phyloP scores from a whole-genome alignment of 2,113 vertebrate genomes.

The Romanogobio albipinnatus region DNA sequence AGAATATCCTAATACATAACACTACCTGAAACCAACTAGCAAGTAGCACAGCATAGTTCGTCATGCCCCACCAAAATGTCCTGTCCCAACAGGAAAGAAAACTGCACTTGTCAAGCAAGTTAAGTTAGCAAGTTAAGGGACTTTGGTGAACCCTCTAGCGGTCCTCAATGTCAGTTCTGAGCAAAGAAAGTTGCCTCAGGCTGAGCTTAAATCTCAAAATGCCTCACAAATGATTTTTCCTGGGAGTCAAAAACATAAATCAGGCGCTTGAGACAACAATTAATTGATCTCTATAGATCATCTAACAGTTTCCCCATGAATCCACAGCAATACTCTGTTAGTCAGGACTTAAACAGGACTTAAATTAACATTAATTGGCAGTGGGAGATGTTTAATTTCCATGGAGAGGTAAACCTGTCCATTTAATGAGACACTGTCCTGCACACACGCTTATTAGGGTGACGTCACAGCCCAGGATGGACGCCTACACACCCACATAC shows the following conservation, averaged over 20 bases:
- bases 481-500: background rate
- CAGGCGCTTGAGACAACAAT: background rate
- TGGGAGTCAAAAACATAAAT: background rate
- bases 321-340: constrained; percentile 35
- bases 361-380: constrained; percentile 49
- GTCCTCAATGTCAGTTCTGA: background rate
- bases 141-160: background rate
- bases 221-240: background rate
- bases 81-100: background rate
- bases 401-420: constrained; percentile 39
- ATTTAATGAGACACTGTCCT: constrained; percentile 30
- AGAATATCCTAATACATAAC: background rate
- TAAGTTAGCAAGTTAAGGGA: background rate
- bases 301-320: constrained; percentile 1
- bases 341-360: constrained; percentile 41
- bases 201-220: background rate
- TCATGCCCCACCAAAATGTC: background rate
- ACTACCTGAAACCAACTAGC: background rate
- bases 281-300: background rate
- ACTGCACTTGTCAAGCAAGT: background rate
- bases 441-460: background rate
- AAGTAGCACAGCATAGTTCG: background rate
- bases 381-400: constrained; percentile 57
- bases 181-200: background rate
- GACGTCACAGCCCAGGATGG: background rate